Evolutionary conservation across 2,888 invertebrate species (phyloP).

Genomic region (Volucella zonaria): DNA sequence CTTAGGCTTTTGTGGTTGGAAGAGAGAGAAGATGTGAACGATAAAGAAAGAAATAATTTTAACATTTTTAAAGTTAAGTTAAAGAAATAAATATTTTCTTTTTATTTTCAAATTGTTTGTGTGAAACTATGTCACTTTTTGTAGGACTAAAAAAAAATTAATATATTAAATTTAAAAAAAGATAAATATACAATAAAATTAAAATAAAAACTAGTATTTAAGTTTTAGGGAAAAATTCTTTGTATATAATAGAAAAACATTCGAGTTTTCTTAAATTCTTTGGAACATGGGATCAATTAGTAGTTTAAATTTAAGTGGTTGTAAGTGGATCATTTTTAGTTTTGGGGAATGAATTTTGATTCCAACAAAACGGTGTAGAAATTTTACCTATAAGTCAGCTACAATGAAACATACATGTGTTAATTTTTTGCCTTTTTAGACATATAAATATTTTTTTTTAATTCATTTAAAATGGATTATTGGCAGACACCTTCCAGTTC

Average conservation of each 20-base stretch:
- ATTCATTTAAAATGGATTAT: no score
- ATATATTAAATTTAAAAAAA: not conserved
- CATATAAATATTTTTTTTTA: no score
- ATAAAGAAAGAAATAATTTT: constrained; percentile 12
- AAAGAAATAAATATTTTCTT: constrained; percentile 16
- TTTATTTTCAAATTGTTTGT: constrained; percentile 45
- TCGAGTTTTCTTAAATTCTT: not conserved
- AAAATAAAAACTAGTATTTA: not conserved
- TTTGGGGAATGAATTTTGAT: not conserved
- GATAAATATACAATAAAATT: not conserved
- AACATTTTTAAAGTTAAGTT: constrained; percentile 16
- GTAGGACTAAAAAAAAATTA: constrained; percentile 20
- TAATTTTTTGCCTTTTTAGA: no score
- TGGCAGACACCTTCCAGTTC: no score
- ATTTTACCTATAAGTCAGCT: no score
- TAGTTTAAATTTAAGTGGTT: not conserved
- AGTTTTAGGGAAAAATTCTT: constrained; percentile 24
- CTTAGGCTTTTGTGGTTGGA: constrained; percentile 62
- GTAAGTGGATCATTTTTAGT: constrained; percentile 7
- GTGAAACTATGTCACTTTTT: constrained; percentile 68
- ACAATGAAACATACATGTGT: no score
- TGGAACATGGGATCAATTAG: constrained; percentile 55
- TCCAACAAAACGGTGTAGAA: no score
- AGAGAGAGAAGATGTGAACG: constrained; percentile 5
- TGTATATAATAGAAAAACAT: constrained; percentile 24